Conservation (phyloP, 2,113 vertebrate species). For the Hippolais icterina region DNA sequence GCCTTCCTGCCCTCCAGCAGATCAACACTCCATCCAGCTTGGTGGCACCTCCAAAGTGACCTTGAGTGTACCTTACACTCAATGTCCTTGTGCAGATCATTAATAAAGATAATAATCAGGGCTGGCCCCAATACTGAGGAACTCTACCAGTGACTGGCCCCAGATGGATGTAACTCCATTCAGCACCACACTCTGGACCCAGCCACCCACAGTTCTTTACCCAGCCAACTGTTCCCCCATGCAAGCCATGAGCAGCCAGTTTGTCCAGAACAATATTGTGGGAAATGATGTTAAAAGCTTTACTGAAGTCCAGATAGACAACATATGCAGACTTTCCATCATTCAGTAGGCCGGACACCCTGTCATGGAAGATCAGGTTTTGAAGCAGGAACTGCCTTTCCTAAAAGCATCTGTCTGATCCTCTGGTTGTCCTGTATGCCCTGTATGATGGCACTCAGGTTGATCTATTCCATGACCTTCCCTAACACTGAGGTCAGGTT, state of each 20-base stretch:
- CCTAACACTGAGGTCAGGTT: not conserved
- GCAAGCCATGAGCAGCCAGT: not conserved
- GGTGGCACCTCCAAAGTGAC: not conserved
- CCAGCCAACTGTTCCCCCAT: not conserved
- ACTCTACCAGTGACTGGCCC: not conserved
- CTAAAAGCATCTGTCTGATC: not conserved
- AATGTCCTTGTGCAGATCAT: accelerated
- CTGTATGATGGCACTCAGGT: not conserved
- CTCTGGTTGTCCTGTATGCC: not conserved
- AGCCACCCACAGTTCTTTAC: not conserved
- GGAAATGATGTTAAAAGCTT: not conserved
- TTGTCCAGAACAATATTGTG: not conserved
- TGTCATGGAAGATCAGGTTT: not conserved
- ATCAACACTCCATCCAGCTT: accelerated
- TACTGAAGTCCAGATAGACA: not conserved
- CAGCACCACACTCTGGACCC: too few relatives aligned
- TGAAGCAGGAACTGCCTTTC: not conserved
- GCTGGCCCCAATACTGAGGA: accelerated
- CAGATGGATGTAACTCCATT: not conserved
- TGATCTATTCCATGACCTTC: not conserved
- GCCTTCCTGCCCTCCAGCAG: not conserved
- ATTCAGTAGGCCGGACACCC: not conserved
- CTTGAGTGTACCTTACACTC: too few relatives aligned
- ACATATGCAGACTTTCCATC: not conserved
- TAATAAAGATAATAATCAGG: not conserved